Evolutionary conservation across 2,113 vertebrate genomes (phyloP), one percentile per base, ranked within the genome.

Genomic region (Cryptomyrus ogoouensis): DNA sequence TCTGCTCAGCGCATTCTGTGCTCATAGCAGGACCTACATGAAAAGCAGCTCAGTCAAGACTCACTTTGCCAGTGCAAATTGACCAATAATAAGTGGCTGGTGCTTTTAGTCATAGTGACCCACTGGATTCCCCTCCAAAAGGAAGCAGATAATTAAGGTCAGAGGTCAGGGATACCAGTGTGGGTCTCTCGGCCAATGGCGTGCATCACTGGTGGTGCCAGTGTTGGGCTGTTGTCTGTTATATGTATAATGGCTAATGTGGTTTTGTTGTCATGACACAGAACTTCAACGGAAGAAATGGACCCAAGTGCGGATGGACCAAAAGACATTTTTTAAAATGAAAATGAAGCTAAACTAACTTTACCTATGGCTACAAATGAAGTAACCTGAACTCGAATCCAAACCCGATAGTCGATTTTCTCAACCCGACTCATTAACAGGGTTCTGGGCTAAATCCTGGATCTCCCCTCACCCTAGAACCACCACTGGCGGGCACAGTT

Each of bases 1-100:
- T 96, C 94, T 94, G 95, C 94, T 95, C 94, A 21, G 96, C 96
- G 95, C 90, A 90, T 0, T 13, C 91, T 92, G 92, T 92, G 91
- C 93, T 92, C 92, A 83, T 92, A 96, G 97, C 46, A 50, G 92
- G 92, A 95, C 95, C 92, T 97, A 95, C 96, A 96, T 95, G 93
- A 90, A 94, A 92, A 92, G 91, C 92, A 95, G 94, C 93, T 94
- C 94, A 92, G 94, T 89, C 47, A 50, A 95, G 92, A 95, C 91
- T 10, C 74, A 35, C 77, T 39, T 8, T 90, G 94, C 94, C 91
- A 95, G 94, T 93, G 2, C n/a, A 92, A 89, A 94, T 94, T 94
- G 89, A 92, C 95, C 94, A 92, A 91, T 93, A 93, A 95, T 95
- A 93, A 94, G 89, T 91, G 93, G 95, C 95, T 95, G 89, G 94